These are phyloP conservation scores for Imbricaverruca yamaguchii DNA, from an alignment of 2,888 invertebrate genomes.

Conservation along the genomic window DNA sequence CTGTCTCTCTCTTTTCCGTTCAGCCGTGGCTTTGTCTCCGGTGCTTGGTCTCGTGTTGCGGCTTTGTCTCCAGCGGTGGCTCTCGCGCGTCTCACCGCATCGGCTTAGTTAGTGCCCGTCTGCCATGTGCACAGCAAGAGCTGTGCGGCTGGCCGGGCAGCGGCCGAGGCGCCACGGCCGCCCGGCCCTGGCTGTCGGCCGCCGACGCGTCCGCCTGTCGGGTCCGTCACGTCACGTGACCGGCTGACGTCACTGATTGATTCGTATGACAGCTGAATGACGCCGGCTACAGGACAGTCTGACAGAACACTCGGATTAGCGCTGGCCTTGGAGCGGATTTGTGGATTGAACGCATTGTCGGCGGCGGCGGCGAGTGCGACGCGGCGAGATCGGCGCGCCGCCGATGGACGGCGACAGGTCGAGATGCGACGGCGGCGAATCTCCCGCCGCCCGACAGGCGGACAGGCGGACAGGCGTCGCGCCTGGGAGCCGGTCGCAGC, in stretches of 20 bases:
- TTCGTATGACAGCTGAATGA: constrained; percentile 20
- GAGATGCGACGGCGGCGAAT: no score
- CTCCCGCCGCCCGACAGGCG: no score
- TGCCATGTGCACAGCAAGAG: no score
- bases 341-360: constrained; percentile 6
- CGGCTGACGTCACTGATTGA: constrained; percentile 13
- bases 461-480: neutral
- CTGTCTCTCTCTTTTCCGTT: no score
- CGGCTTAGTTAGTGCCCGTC: no score
- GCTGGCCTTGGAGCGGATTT: constrained; percentile 9
- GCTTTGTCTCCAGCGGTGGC: no score
- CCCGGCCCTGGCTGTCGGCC: neutral
- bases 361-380: neutral
- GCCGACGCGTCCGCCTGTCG: neutral
- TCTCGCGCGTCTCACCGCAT: no score
- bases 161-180: neutral
- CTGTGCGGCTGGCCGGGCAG: neutral
- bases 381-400: neutral
- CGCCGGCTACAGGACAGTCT: neutral
- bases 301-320: constrained; percentile 13
- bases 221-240: constrained; percentile 11
- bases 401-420: no score
- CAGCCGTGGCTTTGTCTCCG: no score
- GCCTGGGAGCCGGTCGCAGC: no score
- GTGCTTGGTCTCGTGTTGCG: no score